Percentiles rank a stretch among this genome's conserved stretches.
Conservation (phyloP, 1,140 invertebrate genomes). For the Hormaphis cornu region DNA sequence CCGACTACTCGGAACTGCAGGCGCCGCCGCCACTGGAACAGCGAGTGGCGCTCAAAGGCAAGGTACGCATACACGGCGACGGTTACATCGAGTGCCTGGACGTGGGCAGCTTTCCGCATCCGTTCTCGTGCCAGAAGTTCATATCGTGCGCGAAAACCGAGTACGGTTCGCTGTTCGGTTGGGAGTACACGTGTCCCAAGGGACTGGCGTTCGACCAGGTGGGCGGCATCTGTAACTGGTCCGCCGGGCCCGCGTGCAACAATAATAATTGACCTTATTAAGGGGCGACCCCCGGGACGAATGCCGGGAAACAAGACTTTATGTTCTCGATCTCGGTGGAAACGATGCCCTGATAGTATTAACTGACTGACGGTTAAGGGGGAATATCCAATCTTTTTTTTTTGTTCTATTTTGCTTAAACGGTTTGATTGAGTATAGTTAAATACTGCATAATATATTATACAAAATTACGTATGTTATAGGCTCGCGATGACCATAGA, state of each 20-base stretch:
- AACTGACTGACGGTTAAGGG: neutral
- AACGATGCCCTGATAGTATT: too few relatives aligned
- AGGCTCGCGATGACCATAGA: too few relatives aligned
- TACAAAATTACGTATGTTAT: too few relatives aligned
- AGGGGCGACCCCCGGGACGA: too few relatives aligned
- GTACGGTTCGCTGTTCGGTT: slow-evolving; percentile 61
- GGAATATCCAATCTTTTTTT: neutral
- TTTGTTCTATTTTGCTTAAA: too few relatives aligned
- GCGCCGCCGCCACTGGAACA: slow-evolving; percentile 41
- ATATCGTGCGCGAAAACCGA: slow-evolving; percentile 77
- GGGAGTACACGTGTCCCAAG: slow-evolving; percentile 77
- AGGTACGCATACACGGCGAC: slow-evolving; percentile 47
- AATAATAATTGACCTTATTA: slow-evolving; percentile 39
- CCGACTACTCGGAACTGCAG: slow-evolving; percentile 45
- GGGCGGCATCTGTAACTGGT: slow-evolving; percentile 83
- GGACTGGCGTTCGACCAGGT: slow-evolving; percentile 75
- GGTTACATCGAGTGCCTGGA: slow-evolving; percentile 70
- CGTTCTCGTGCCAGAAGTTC: slow-evolving; percentile 76
- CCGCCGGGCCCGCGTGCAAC: slow-evolving; percentile 61
- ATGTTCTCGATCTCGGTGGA: too few relatives aligned
- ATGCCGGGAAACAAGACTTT: too few relatives aligned
- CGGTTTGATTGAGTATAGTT: too few relatives aligned
- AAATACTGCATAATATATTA: too few relatives aligned
- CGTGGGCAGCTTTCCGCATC: slow-evolving; percentile 79
- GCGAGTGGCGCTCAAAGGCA: slow-evolving; percentile 46